A percentile compares a stretch with the other conserved stretches of the same genome.
Evolutionary conservation across 2,113 vertebrate species (phyloP).

Genomic region (Pterophyllum scalare): DNA sequence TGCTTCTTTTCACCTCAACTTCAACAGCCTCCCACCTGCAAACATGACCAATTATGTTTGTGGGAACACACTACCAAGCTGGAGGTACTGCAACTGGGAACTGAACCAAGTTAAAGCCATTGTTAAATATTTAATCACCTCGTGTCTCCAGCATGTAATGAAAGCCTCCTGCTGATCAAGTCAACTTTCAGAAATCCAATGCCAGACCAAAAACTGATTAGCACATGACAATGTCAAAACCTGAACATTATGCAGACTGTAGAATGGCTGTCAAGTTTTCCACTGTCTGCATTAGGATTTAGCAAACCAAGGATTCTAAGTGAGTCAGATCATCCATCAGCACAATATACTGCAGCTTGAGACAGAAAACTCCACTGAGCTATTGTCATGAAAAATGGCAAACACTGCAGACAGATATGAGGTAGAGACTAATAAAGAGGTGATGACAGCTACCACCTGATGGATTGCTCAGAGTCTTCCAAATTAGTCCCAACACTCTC

Average conservation of each 20-base stretch:
- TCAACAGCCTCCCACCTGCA: constrained; percentile 23
- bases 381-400: constrained; percentile 52
- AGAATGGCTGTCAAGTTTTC: constrained; percentile 17
- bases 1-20: constrained; percentile 26
- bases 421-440: constrained; percentile 42
- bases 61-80: constrained; percentile 37
- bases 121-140: constrained; percentile 48
- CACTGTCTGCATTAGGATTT: constrained; percentile 23
- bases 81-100: constrained; percentile 26
- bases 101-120: constrained; percentile 31
- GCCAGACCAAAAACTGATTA: not conserved
- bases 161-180: constrained; percentile 21
- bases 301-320: constrained; percentile 24
- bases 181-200: constrained; percentile 5
- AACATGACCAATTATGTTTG: constrained; percentile 43
- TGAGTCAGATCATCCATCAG: constrained; percentile 43
- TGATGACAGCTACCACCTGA: constrained; percentile 38
- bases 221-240: constrained; percentile 5
- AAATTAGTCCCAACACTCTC: constrained; percentile 54
- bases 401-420: constrained; percentile 45
- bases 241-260: not conserved
- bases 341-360: constrained; percentile 41
- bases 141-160: constrained; percentile 25
- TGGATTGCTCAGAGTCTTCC: constrained; percentile 29
- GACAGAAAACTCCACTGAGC: constrained; percentile 39